These are phyloP conservation scores for Mongoloraphidia duomilia DNA, from an alignment of 2,888 invertebrate genomes.

Conservation along the genomic window DNA sequence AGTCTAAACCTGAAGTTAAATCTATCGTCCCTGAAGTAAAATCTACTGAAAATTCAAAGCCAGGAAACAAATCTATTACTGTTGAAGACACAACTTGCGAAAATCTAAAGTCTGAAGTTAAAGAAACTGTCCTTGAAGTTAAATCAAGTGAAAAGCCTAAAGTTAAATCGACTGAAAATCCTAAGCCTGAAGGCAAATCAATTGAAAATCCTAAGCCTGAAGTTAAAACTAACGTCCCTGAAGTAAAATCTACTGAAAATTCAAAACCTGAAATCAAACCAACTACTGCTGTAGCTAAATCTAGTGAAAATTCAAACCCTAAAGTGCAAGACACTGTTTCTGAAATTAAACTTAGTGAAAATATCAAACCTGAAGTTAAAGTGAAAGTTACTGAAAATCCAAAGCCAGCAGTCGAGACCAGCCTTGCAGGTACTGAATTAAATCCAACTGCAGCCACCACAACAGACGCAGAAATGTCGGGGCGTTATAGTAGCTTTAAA, in stretches of 20 bases:
- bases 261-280: conserved; percentile 21
- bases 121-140: background rate
- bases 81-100: conserved; percentile 4
- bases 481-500: conserved; percentile 18
- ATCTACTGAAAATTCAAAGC: conserved; percentile 9
- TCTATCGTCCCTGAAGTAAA: background rate
- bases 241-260: conserved; percentile 9
- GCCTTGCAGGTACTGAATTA: conserved; percentile 2
- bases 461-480: conserved; percentile 24
- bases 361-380: conserved; percentile 4
- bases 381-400: conserved; percentile 4
- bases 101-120: conserved; percentile 8
- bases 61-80: conserved; percentile 10
- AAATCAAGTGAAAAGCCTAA: conserved; percentile 6
- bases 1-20: conserved; percentile 4
- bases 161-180: conserved; percentile 9
- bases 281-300: conserved; percentile 16
- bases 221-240: conserved; percentile 9
- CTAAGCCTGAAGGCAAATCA: conserved; percentile 13
- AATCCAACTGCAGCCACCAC: background rate
- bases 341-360: conserved; percentile 4
- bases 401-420: conserved; percentile 11
- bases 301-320: conserved; percentile 9
- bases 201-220: conserved; percentile 17
- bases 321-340: background rate